Evolutionary conservation across 1,140 invertebrate genomes (phyloP), one percentile per base, ranked within the genome.

Genomic region (Euura saliciscinereae): DNA sequence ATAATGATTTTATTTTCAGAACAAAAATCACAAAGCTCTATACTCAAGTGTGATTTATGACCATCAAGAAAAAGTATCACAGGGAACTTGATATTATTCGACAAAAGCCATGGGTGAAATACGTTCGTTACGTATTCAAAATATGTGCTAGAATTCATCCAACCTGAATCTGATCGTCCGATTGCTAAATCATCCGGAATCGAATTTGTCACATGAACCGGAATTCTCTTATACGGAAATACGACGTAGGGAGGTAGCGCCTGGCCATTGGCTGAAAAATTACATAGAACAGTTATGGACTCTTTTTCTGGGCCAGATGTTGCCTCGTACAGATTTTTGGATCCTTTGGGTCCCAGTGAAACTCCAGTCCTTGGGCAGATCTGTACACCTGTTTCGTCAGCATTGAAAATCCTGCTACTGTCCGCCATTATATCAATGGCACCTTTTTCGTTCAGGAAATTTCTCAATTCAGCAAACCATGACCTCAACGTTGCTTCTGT

Each of bases 321-420:
- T 6, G 84, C 66, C 71, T 77, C 75, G 68, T 83, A 84, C 11
- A 83, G 74, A 67, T 84, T 81, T 79, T 75, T 82, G 11, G 73
- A 69, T 44, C 79, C 80, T 78, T 79, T 82, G 70, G 71, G 67
- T 44, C 71, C 78, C 44, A 85, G 74, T 43, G 83, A 77, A 45
- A 70, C 59, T 13, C 78, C 79, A 51, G 65, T 81, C 74, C 78
- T 79, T 67, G 82, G 81, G 69, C 83, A 83, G 6, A 83, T 43
- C 6, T 78, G 69, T 73, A 87, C 81, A 69, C 77, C 79, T 46
- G 82, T 84, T 75, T 87, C 85, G 71, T 87, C 82, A 5, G 79
- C 77, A 73, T 87, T 86, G 46, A 82, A 80, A 11, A 86, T 79
- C 28, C 79, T 73, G 6, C 69, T 71, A 44, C 77, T 78, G 73